Percentiles rank a stretch among this genome's conserved stretches.
phyloP scores from a whole-genome alignment of 2,113 vertebrate genomes.

The Globicephala melas region DNA sequence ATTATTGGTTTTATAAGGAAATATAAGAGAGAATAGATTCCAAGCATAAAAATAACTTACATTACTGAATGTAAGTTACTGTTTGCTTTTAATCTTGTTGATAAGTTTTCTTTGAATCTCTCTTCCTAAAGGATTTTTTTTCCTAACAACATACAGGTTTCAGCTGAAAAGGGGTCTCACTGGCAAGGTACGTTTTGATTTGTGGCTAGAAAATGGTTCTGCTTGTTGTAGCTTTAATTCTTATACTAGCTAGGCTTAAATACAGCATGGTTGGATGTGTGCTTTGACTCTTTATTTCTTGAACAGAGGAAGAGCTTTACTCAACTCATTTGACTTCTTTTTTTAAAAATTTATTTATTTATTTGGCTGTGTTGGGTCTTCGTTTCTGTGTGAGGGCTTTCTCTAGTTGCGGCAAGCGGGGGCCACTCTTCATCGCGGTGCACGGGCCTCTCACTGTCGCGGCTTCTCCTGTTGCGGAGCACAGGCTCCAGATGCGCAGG shows the following conservation, averaged over 20 bases:
- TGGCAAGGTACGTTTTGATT: neutral
- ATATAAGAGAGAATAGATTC: neutral
- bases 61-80: neutral
- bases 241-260: neutral
- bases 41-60: neutral
- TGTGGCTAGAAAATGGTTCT: neutral
- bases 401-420: no score
- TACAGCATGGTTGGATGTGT: neutral
- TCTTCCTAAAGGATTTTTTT: neutral
- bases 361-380: no score
- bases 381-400: no score
- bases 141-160: neutral
- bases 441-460: no score
- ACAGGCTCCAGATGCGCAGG: no score
- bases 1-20: neutral
- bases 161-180: neutral
- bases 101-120: neutral
- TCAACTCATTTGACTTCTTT: neutral
- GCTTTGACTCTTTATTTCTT: neutral
- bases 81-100: neutral
- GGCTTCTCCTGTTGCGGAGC: no score
- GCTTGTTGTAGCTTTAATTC: neutral
- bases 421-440: no score
- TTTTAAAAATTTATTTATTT: no score
- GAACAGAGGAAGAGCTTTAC: neutral